Conservation (phyloP, 2,113 vertebrate genomes). For the Potamarius usumacintae region DNA sequence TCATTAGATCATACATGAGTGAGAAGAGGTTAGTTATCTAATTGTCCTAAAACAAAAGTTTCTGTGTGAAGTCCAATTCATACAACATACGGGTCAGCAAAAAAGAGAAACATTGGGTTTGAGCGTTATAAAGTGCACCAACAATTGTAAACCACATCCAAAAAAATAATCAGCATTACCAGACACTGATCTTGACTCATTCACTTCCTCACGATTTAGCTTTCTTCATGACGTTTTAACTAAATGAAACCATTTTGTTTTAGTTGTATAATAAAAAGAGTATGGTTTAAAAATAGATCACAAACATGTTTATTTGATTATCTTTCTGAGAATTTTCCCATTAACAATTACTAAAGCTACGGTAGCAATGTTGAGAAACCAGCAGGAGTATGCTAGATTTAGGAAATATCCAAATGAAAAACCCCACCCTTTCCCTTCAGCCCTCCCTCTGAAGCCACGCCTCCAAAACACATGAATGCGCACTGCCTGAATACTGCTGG, state of each 20-base stretch:
- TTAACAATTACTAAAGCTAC: not conserved
- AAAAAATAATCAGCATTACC: not conserved
- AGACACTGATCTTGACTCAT: not conserved
- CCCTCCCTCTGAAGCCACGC: no score
- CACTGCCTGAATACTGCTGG: no score
- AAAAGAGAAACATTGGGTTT: not conserved
- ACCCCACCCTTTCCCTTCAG: no score
- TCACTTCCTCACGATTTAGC: not conserved
- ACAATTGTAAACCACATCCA: not conserved
- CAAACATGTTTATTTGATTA: not conserved
- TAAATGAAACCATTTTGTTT: not conserved
- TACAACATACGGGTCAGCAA: conserved; percentile 1
- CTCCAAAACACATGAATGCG: no score
- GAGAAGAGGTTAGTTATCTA: conserved; percentile 40
- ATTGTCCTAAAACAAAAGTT: conserved; percentile 51
- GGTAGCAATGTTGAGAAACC: no score
- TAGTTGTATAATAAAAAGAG: not conserved
- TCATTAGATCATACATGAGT: conserved; percentile 42
- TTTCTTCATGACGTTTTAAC: not conserved
- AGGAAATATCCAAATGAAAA: no score
- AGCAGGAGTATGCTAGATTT: no score
- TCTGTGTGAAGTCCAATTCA: conserved; percentile 33
- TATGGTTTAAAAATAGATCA: no score
- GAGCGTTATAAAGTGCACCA: not conserved
- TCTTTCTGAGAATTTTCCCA: not conserved